phyloP scores from a whole-genome alignment of 37 sponge, comb jelly and placozoan genomes.

The Crambe crambe region DNA sequence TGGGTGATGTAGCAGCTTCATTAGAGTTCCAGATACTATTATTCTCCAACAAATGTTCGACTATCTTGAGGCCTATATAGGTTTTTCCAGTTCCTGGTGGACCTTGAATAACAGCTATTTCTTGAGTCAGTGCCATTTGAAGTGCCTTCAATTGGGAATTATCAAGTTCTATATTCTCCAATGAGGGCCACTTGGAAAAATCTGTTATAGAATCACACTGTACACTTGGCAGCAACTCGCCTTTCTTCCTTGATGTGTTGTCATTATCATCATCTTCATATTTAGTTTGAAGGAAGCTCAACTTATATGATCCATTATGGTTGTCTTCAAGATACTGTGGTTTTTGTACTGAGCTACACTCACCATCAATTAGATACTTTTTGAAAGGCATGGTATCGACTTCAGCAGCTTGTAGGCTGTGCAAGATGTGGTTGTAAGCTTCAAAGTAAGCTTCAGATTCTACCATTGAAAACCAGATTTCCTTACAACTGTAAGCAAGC shows the following conservation, averaged over 20 bases:
- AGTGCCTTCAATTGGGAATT: conserved; percentile 76
- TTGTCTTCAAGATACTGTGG: conserved; percentile 29
- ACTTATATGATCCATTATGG: not conserved
- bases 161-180: conserved; percentile 45
- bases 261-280: not conserved
- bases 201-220: conserved; percentile 10
- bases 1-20: conserved; percentile 73
- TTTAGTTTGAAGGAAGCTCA: not conserved
- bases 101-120: conserved; percentile 91
- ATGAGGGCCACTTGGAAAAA: conserved; percentile 31
- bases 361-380: conserved; percentile 47
- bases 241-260: not conserved
- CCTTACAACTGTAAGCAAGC: not conserved
- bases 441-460: conserved; percentile 92
- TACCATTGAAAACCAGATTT: conserved; percentile 71
- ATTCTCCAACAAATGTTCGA: conserved; percentile 65
- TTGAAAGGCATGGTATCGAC: conserved; percentile 85
- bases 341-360: conserved; percentile 24
- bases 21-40: conserved; percentile 44
- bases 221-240: not conserved
- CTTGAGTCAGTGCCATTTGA: conserved; percentile 70
- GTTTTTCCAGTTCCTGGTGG: too few species aligned
- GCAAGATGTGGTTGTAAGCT: conserved; percentile 73
- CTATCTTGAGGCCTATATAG: conserved; percentile 85
- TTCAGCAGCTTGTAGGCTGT: conserved; percentile 66